Base-by-base conservation (phyloP, 2,113 vertebrate genomes). In the Isichthys henryi region DNA sequence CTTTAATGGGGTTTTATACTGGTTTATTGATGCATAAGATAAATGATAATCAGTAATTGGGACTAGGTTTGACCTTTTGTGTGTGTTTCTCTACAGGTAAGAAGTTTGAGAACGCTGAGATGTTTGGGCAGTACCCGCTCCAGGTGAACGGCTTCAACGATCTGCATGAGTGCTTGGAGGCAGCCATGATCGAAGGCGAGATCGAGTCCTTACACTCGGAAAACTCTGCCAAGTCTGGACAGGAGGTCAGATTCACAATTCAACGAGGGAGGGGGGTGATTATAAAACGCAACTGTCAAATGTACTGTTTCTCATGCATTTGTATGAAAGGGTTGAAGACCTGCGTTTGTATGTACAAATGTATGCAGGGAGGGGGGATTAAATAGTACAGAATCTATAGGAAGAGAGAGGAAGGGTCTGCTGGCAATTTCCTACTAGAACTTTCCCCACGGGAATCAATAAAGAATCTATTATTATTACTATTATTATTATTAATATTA, bases 121-220 rank as follows among this genome's bases (percentile, higher is more conserved):
- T 98, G 97, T 99, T 99, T 92, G 98, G 98, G 89, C 98, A 99
- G 95, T 99, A 99, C 94, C 98, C 98, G 0, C 96, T 99, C 62
- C 98, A 99, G 92, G 98, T 99, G 89, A 99, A 99, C 27, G 98
- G 98, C 90, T 99, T 99, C 93, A 99, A 98, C 95, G 98, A 99
- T 93, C 96, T 99, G 11, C 98, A 99, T 0, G 98, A 99, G 94
- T 99, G 98, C 95, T 95, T 99, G 39, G 98, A 99, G 95, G 98
- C 98, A 23, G 98, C 98, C 4, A 99, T 99, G 98, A 97, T 98
- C 48, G 98, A 99, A 94, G 98, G 98, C 3, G 98, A 99, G 94
- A 99, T 99, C 45, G 98, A 99, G 94, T 99, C 98, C 74, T 96
- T 99, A 90, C 98, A 99, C 95, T 98, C 83, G 2, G 98, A 99